phyloP scores from a whole-genome alignment of 1,140 invertebrate genomes.

The Papilio glaucus region DNA sequence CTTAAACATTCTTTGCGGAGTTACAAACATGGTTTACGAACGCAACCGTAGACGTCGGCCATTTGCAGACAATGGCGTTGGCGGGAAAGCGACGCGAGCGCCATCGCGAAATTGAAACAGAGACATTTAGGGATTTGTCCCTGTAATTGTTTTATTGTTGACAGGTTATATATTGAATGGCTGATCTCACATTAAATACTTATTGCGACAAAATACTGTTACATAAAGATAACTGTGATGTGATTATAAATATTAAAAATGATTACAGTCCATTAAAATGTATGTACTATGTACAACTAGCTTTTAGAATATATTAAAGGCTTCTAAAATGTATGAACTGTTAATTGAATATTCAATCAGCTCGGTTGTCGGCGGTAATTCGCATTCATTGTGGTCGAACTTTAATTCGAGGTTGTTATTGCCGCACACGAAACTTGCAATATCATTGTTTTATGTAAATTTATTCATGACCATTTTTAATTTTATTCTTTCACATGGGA shows the following conservation, averaged over 20 bases:
- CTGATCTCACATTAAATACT: not conserved
- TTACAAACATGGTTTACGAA: slow-evolving; percentile 77
- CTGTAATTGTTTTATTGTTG: slow-evolving; percentile 61
- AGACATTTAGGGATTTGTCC: slow-evolving; percentile 66
- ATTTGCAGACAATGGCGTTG: slow-evolving; percentile 80
- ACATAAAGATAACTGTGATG: not conserved
- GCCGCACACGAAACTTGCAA: not conserved
- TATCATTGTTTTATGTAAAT: not conserved
- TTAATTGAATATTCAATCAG: slow-evolving; percentile 62
- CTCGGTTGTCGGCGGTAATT: slow-evolving; percentile 39
- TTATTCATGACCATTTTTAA: too few species aligned
- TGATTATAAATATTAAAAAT: too few species aligned
- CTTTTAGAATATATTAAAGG: slow-evolving; percentile 34
- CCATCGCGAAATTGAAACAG: slow-evolving; percentile 52
- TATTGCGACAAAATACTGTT: not conserved
- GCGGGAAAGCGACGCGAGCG: slow-evolving; percentile 61
- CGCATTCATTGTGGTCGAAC: slow-evolving; percentile 25
- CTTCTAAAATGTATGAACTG: slow-evolving; percentile 48
- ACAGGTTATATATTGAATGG: slow-evolving; percentile 25
- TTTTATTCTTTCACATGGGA: too few species aligned
- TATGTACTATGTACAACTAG: not conserved
- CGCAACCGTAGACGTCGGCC: slow-evolving; percentile 69
- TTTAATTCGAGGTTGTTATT: slow-evolving; percentile 1
- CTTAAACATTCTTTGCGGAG: slow-evolving; percentile 66
- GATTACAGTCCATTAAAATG: too few species aligned